A percentile compares a stretch with the other conserved stretches of the same genome.
These are phyloP conservation scores for Agonum fuliginosum DNA, from an alignment of 2,888 invertebrate genomes.

Conservation along the genomic window DNA sequence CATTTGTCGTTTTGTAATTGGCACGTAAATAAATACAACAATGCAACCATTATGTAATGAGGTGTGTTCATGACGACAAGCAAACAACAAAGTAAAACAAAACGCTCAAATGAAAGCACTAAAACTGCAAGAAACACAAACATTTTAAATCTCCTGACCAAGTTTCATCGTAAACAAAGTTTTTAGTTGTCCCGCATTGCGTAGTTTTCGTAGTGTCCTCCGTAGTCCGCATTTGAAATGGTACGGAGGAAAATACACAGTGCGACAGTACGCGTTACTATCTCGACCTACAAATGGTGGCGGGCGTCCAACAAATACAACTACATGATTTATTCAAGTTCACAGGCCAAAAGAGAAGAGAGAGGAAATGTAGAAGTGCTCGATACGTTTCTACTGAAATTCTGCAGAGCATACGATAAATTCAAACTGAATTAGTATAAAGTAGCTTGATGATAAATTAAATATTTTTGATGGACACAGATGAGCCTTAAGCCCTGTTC, in stretches of 20 bases:
- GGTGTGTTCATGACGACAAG: too few species aligned
- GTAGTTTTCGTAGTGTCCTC: background rate
- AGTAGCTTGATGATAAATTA: too few species aligned
- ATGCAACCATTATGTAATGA: too few species aligned
- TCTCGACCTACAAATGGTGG: constrained; percentile 46
- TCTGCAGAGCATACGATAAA: background rate
- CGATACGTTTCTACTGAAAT: constrained; percentile 7
- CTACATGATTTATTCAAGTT: constrained; percentile 47
- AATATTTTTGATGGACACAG: too few species aligned
- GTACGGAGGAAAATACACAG: background rate
- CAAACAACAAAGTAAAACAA: background rate
- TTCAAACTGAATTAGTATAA: background rate
- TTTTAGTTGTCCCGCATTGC: background rate
- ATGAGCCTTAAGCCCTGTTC: too few species aligned
- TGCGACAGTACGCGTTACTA: background rate
- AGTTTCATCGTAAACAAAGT: background rate
- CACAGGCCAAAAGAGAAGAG: constrained; percentile 15
- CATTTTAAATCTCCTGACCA: background rate
- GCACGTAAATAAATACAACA: too few species aligned
- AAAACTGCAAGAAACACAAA: too few species aligned
- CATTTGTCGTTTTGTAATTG: too few species aligned
- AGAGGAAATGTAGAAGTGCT: too few species aligned
- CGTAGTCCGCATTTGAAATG: background rate
- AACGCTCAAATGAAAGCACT: too few species aligned
- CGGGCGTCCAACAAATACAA: constrained; percentile 29